Evolutionary conservation across 2,888 invertebrate genomes (phyloP).

Genomic region (Hydriomena furcata): DNA sequence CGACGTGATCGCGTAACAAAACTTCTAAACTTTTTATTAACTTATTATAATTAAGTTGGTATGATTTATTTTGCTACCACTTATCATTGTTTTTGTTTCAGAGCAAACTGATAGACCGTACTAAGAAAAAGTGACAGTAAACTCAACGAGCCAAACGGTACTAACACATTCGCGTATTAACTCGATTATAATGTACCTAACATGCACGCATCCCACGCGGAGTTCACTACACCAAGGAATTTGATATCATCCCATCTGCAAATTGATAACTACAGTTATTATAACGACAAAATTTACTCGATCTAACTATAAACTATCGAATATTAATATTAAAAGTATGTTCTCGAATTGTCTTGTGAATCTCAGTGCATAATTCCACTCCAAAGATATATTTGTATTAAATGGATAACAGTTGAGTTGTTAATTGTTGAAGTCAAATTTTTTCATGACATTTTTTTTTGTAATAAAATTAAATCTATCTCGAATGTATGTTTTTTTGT

Average conservation of each 20-base stretch:
- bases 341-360: constrained; percentile 3
- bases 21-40: too few species aligned
- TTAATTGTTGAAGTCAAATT: constrained; percentile 12
- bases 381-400: constrained; percentile 24
- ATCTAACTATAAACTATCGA: too few species aligned
- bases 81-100: constrained; percentile 40
- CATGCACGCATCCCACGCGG: background rate
- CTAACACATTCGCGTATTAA: constrained; percentile 32
- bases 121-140: constrained; percentile 67
- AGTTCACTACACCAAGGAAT: background rate
- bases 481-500: constrained; percentile 18
- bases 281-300: too few species aligned
- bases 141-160: constrained; percentile 21
- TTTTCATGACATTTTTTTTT: constrained; percentile 29
- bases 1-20: too few species aligned
- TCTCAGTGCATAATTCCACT: constrained; percentile 18
- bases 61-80: background rate
- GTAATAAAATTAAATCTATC: constrained; percentile 30
- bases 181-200: constrained; percentile 19
- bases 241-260: background rate
- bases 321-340: background rate
- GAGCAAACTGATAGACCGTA: constrained; percentile 57
- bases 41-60: too few species aligned
- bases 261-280: background rate
- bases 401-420: constrained; percentile 17